These are phyloP conservation scores for Probaryconus sp. DNA, from an alignment of 1,140 invertebrate genomes.

Conservation along the genomic window DNA sequence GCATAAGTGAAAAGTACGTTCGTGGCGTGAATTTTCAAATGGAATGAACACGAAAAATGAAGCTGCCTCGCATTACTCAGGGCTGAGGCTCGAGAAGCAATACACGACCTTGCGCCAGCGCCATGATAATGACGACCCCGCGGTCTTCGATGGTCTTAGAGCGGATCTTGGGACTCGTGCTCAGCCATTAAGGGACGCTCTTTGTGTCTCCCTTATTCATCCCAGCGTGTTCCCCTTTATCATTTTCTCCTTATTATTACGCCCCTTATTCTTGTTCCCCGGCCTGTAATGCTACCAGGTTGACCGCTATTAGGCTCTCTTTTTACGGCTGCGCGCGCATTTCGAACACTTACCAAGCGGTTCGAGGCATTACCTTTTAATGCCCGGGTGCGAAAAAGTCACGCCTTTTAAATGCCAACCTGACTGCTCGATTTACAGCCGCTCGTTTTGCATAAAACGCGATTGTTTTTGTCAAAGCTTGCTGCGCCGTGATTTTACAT, in stretches of 20 bases:
- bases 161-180: slow-evolving; percentile 35
- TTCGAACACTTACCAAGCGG: slow-evolving; percentile 21
- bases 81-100: slow-evolving; percentile 13
- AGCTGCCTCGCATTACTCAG: too few relatives aligned
- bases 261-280: slow-evolving; percentile 41
- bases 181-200: slow-evolving; percentile 31
- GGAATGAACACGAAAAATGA: not conserved
- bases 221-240: slow-evolving; percentile 24
- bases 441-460: slow-evolving; percentile 36
- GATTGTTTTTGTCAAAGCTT: slow-evolving; percentile 10
- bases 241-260: slow-evolving; percentile 58
- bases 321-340: slow-evolving; percentile 37
- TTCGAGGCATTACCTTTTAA: slow-evolving; percentile 37
- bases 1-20: too few relatives aligned
- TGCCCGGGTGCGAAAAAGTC: slow-evolving; percentile 29
- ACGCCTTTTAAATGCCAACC: slow-evolving; percentile 16
- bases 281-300: slow-evolving; percentile 50
- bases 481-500: not conserved
- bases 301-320: slow-evolving; percentile 39
- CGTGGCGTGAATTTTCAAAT: too few relatives aligned
- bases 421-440: not conserved
- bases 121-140: slow-evolving; percentile 37
- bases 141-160: slow-evolving; percentile 46
- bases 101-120: slow-evolving; percentile 34
- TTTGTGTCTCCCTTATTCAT: slow-evolving; percentile 13